Evolutionary conservation across 2,888 invertebrate genomes (phyloP).

Genomic region (Stramonita haemastoma): DNA sequence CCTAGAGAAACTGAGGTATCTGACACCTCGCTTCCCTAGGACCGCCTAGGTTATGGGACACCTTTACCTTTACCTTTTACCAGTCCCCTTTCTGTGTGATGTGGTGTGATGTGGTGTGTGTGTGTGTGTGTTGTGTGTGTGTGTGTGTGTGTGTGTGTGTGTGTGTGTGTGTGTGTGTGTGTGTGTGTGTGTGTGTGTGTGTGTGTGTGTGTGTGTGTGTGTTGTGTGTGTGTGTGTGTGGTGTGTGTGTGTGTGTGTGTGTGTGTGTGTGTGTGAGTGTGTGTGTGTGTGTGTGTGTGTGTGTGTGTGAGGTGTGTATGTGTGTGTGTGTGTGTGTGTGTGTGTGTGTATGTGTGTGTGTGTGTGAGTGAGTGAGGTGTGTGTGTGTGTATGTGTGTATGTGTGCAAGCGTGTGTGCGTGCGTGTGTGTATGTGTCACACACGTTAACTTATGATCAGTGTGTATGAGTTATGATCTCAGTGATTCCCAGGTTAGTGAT

Average conservation of each 20-base stretch:
- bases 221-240: neutral
- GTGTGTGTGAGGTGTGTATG: neutral
- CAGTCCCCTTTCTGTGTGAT: too few relatives aligned
- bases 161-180: conserved; percentile 2
- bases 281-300: conserved; percentile 9
- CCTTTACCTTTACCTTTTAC: too few relatives aligned
- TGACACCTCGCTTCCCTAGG: too few relatives aligned
- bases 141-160: conserved; percentile 2
- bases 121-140: neutral
- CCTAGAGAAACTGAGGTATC: too few relatives aligned
- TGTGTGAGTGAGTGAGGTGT: neutral
- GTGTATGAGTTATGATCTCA: too few relatives aligned
- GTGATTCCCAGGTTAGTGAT: too few relatives aligned
- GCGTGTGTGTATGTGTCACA: too few relatives aligned
- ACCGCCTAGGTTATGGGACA: too few relatives aligned
- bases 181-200: neutral
- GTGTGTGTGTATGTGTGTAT: neutral
- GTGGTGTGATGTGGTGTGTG: too few relatives aligned
- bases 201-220: neutral
- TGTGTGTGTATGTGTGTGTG: conserved; percentile 14
- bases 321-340: conserved; percentile 14
- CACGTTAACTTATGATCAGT: too few relatives aligned
- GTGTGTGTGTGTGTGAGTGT: neutral
- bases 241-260: neutral
- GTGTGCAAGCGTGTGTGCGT: too few relatives aligned